A percentile compares a stretch with the other conserved stretches of the same genome.
Evolutionary conservation across 2,113 vertebrate genomes (phyloP).

Genomic region (Sceloporus undulatus): DNA sequence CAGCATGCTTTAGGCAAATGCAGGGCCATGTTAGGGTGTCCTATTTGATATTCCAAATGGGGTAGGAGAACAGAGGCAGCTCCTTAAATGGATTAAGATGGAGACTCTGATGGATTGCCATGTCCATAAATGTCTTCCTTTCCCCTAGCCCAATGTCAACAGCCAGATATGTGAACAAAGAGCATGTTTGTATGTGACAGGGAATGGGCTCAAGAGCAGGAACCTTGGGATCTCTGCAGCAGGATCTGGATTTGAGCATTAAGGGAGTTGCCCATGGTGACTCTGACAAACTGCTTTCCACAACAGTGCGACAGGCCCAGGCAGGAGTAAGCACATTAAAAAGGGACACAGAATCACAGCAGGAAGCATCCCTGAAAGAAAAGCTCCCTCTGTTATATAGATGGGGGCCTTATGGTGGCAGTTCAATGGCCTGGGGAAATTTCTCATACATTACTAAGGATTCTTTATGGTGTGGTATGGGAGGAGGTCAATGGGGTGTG

Average conservation of each 20-base stretch:
- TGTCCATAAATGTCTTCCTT: not conserved
- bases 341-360: not conserved
- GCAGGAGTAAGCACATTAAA: not conserved
- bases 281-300: not conserved
- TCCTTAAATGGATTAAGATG: not conserved
- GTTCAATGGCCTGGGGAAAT: no score
- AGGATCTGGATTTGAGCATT: not conserved
- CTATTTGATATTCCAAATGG: not conserved
- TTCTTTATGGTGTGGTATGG: no score
- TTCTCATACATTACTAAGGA: no score
- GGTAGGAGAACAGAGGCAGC: not conserved
- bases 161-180: not conserved
- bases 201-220: accelerated
- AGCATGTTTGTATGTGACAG: accelerated
- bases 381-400: not conserved
- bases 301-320: not conserved
- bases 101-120: not conserved
- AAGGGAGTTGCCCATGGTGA: not conserved
- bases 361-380: not conserved
- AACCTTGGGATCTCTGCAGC: no score
- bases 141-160: not conserved
- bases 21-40: not conserved
- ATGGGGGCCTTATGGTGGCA: no score
- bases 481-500: no score
- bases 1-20: conserved; percentile 37